Conservation (phyloP, 2,888 invertebrate species). For the Eupithecia exiguata region DNA sequence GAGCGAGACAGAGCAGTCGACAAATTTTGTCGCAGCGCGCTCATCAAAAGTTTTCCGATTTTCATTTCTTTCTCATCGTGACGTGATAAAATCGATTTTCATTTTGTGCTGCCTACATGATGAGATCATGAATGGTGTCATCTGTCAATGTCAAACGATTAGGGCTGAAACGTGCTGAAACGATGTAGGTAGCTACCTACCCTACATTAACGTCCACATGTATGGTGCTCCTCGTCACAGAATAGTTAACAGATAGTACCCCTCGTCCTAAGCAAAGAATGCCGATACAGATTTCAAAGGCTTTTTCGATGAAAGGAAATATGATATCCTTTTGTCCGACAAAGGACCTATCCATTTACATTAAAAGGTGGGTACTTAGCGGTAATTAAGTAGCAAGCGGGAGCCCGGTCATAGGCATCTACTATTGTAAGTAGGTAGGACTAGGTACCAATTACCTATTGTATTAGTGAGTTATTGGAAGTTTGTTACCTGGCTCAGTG, state of each 20-base stretch:
- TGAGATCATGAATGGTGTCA: not conserved
- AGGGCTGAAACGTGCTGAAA: conserved; percentile 7
- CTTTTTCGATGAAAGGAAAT: conserved; percentile 7
- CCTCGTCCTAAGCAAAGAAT: conserved; percentile 14
- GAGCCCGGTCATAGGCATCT: not conserved
- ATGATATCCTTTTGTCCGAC: conserved; percentile 7
- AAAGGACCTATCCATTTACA: not conserved
- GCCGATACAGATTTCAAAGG: conserved; percentile 13
- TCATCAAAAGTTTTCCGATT: not conserved
- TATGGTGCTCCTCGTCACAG: not conserved
- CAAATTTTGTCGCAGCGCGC: too few species aligned
- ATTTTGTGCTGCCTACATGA: not conserved
- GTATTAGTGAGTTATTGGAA: not conserved
- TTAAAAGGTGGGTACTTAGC: not conserved
- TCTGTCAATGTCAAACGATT: conserved; percentile 17
- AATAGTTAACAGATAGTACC: not conserved
- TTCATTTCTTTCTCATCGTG: not conserved
- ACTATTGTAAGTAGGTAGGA: too few species aligned
- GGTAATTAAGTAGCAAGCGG: not conserved
- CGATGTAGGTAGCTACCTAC: not conserved
- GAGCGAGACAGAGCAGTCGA: too few species aligned
- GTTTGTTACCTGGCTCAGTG: not conserved
- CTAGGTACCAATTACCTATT: not conserved
- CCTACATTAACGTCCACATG: conserved; percentile 1
- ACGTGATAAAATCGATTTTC: not conserved